Evolutionary conservation across 1,140 invertebrate genomes (phyloP).

Genomic region (Aporrectodea caliginosa): DNA sequence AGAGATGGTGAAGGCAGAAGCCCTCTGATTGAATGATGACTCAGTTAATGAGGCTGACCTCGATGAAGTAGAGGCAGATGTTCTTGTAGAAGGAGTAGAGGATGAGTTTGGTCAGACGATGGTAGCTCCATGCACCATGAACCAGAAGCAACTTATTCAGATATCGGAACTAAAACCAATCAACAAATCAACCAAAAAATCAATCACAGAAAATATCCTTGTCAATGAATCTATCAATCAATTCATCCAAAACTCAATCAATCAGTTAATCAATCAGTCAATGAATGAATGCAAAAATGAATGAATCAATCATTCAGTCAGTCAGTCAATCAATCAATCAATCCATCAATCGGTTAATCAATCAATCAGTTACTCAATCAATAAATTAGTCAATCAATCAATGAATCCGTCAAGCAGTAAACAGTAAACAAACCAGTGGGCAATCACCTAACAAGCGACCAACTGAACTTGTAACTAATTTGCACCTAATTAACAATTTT

Average conservation of each 20-base stretch:
- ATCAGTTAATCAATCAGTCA: not conserved
- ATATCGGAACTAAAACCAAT: slow-evolving; percentile 70
- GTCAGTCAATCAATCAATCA: too few relatives aligned
- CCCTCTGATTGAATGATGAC: not conserved
- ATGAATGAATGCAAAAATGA: not conserved
- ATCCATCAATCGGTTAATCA: too few relatives aligned
- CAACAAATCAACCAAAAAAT: not conserved
- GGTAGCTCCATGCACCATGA: slow-evolving; percentile 98
- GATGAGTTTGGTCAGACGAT: slow-evolving; percentile 93
- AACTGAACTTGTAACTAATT: too few relatives aligned
- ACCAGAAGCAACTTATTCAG: slow-evolving; percentile 74
- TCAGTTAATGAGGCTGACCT: slow-evolving; percentile 55
- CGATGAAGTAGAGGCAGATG: slow-evolving; percentile 97
- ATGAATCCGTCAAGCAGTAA: too few relatives aligned
- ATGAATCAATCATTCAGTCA: too few relatives aligned
- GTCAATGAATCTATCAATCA: not conserved
- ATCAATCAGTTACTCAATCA: too few relatives aligned
- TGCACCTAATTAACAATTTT: too few relatives aligned
- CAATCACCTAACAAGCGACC: too few relatives aligned
- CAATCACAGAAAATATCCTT: not conserved
- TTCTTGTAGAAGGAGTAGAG: slow-evolving; percentile 99
- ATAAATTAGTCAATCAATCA: too few relatives aligned
- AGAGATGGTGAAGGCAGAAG: too few relatives aligned
- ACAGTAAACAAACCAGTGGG: too few relatives aligned
- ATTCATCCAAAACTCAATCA: not conserved